phyloP scores from a whole-genome alignment of 2,888 invertebrate genomes.

The Drosophila neutralis region DNA sequence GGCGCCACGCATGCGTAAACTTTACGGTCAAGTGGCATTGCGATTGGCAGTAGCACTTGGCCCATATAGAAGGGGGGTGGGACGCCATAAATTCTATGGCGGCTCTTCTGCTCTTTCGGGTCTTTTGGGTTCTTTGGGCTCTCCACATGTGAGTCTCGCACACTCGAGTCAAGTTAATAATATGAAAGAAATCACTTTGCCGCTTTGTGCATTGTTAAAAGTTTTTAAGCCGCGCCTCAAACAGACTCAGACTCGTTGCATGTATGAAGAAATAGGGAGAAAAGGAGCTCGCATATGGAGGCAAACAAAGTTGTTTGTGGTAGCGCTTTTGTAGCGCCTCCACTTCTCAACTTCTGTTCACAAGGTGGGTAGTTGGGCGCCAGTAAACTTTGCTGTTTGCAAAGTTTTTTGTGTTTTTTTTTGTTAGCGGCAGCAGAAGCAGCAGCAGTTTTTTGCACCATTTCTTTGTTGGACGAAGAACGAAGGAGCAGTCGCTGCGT shows the following conservation, averaged over 20 bases:
- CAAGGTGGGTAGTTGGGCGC: conserved; percentile 55
- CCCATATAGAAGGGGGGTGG: not conserved
- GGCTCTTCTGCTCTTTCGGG: conserved; percentile 31
- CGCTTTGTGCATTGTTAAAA: conserved; percentile 82
- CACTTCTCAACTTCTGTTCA: conserved; percentile 16
- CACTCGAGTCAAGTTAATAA: conserved; percentile 82
- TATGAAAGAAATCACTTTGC: conserved; percentile 81
- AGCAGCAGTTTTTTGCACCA: conserved; percentile 54
- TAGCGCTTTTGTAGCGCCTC: conserved; percentile 69
- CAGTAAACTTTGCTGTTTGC: conserved; percentile 76
- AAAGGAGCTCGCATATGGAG: conserved; percentile 51
- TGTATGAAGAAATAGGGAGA: conserved; percentile 27
- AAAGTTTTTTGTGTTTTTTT: conserved; percentile 45
- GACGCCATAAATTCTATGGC: conserved; percentile 19
- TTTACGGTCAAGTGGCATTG: conserved; percentile 70
- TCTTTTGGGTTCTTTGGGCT: conserved; percentile 7
- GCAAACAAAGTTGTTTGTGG: conserved; percentile 81
- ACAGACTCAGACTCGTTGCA: conserved; percentile 53
- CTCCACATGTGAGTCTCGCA: conserved; percentile 42
- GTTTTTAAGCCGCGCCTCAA: conserved; percentile 81
- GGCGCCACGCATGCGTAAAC: conserved; percentile 68
- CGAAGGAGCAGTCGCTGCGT: conserved; percentile 74
- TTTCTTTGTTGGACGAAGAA: conserved; percentile 61
- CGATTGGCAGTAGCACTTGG: conserved; percentile 23
- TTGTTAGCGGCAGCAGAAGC: conserved; percentile 15